phyloP scores from a whole-genome alignment of 2,888 invertebrate genomes.

The Aspidiotus destructor region DNA sequence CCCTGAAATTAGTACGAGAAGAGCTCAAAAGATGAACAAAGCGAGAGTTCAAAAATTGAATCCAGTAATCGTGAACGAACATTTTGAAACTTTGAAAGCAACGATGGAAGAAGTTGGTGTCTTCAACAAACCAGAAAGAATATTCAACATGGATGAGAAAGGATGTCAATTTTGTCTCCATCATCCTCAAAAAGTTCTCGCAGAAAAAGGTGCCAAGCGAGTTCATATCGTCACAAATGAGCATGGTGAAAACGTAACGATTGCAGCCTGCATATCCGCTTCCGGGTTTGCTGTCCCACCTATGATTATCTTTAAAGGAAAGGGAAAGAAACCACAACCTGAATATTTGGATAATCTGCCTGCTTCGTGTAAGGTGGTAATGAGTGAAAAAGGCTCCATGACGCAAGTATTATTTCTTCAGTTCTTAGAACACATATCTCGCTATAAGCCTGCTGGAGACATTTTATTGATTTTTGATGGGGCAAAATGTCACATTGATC shows the following conservation, averaged over 20 bases:
- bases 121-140: constrained; percentile 36
- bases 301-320: constrained; percentile 39
- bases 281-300: constrained; percentile 39
- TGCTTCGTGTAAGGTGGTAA: not conserved
- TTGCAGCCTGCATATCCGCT: constrained; percentile 40
- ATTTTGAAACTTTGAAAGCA: constrained; percentile 37
- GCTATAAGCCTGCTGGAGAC: not conserved
- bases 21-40: constrained; percentile 38
- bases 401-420: not conserved
- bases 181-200: constrained; percentile 38
- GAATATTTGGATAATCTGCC: not conserved
- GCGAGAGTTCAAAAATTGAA: constrained; percentile 39
- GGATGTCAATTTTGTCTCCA: constrained; percentile 39
- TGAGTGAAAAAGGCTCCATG: constrained; percentile 1
- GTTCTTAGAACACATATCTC: not conserved
- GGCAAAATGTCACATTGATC: constrained; percentile 36
- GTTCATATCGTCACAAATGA: constrained; percentile 39
- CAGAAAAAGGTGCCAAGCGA: constrained; percentile 39
- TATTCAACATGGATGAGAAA: constrained; percentile 40
- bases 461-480: constrained; percentile 27
- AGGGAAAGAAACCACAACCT: not conserved
- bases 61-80: constrained; percentile 37
- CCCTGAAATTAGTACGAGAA: constrained; percentile 37
- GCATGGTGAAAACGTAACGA: constrained; percentile 40
- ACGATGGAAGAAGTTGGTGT: constrained; percentile 36